phyloP scores from a whole-genome alignment of 2,797 vertebrate species.

The Lacerta viridis region DNA sequence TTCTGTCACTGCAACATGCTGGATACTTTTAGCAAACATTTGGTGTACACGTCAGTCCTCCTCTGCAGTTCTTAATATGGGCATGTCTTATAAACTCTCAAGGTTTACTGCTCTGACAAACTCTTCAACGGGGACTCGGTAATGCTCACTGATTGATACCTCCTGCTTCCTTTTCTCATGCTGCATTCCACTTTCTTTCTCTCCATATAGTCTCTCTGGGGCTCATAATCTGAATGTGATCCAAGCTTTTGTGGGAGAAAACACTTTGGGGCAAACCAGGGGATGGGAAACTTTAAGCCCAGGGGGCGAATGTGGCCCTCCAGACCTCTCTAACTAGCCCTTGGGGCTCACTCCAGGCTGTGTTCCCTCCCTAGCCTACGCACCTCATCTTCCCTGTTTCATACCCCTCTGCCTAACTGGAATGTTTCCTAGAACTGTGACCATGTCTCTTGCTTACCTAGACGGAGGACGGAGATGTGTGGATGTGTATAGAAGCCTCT shows the following conservation, averaged over 20 bases:
- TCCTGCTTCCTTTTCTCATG: neutral
- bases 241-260: neutral
- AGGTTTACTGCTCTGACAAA: slow-evolving; percentile 33
- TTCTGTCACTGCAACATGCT: slow-evolving; percentile 26
- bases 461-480: too few species aligned
- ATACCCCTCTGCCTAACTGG: too few species aligned
- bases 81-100: neutral
- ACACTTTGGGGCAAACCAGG: neutral
- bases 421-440: too few species aligned
- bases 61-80: slow-evolving; percentile 7
- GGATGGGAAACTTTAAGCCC: too few species aligned
- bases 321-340: too few species aligned
- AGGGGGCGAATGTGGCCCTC: too few species aligned
- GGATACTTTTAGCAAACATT: slow-evolving; percentile 16
- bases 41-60: neutral
- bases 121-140: neutral
- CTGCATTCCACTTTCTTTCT: neutral
- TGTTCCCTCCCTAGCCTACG: too few species aligned
- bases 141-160: neutral
- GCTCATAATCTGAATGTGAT: neutral
- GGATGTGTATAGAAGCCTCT: too few species aligned
- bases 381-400: too few species aligned
- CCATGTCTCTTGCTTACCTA: too few species aligned
- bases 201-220: neutral
- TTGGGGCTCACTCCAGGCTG: too few species aligned